Base-by-base conservation (phyloP, 2,888 invertebrate species). In the Platypus cylindrus region DNA sequence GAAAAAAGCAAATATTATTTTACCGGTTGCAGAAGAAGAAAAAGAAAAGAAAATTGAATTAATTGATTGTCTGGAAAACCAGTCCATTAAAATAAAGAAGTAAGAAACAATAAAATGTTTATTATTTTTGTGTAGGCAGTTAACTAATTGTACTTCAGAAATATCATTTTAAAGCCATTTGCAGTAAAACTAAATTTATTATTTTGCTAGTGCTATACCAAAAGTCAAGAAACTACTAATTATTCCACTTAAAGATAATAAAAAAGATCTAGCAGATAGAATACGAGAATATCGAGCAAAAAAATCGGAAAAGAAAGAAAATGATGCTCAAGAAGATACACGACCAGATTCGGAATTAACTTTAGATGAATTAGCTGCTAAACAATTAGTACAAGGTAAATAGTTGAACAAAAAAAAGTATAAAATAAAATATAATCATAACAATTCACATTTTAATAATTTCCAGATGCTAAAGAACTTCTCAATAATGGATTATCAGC, bases 31-130 rank as follows among this genome's bases (percentile, higher is more conserved):
- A 30, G 62, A 66, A 36, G 69, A 71, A 38, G 62, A 66, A 35
- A n/a, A n/a, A n/a, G 70, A 72, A 37, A 68, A 67, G 48, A 71
- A 47, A 46, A 48, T 63, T n/a, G 79, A 86, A 50, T 71, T 76
- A 30, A 80, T 85, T 36, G 79, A 83, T 52, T 83, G 79, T 52
- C 62, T 85, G 3, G 84, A 85, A 61, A 78, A 74, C 14, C 74
- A 81, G 50, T 65, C 77, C 30, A 83, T 85, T 28, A 81, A 80
- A 71, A 65, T 84, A 22, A 66, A 78, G 32, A 75, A 75, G 81
- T 81, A 67, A 66, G 73, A 66, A 17, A n/a, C 15, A 5, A 15
- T 13, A 7, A 3, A 5, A 24, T 23, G 15, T 31, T 11, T 5
- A 30, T 13, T 7, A 30, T 17, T 30, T 24, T 24, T 24, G 8